Conservation (phyloP, 2,888 invertebrate genomes). For the Drosophila phalerata region DNA sequence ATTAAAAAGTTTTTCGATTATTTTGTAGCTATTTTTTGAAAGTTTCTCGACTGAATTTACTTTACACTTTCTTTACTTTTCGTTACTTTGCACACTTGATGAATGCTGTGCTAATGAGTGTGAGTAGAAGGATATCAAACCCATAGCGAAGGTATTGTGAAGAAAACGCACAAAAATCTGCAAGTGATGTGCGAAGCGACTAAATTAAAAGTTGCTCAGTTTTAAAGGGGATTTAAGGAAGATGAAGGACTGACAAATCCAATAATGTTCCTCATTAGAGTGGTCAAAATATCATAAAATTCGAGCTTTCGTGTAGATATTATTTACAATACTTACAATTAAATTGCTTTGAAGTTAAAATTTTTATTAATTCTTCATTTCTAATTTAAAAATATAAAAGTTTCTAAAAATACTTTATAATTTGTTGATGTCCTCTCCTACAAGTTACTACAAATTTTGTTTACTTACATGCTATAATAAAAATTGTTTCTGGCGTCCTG, state of each 20-base stretch:
- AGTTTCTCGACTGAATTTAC: conserved; percentile 40
- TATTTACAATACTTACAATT: too few species aligned
- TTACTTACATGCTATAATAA: too few species aligned
- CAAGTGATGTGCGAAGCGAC: conserved; percentile 26
- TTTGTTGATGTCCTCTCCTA: too few species aligned
- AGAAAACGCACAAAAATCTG: conserved; percentile 6
- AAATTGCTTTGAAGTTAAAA: too few species aligned
- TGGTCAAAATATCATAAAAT: too few species aligned
- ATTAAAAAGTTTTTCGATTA: conserved; percentile 71
- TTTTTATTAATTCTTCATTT: too few species aligned
- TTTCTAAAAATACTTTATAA: background rate
- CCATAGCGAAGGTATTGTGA: background rate
- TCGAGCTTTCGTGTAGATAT: too few species aligned
- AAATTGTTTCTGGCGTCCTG: background rate
- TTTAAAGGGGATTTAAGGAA: background rate
- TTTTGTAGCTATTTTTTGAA: conserved; percentile 52
- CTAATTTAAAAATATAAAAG: background rate
- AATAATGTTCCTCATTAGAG: too few species aligned
- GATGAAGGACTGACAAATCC: too few species aligned
- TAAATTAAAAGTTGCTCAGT: conserved; percentile 32
- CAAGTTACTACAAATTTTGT: too few species aligned
- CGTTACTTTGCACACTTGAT: conserved; percentile 44
- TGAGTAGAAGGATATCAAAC: conserved; percentile 14
- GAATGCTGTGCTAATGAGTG: conserved; percentile 51
- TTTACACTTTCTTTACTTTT: conserved; percentile 29